Percentiles rank a stretch among this genome's conserved stretches.
Evolutionary conservation across 2,888 invertebrate genomes (phyloP).

Genomic region (Leucoma salicis): DNA sequence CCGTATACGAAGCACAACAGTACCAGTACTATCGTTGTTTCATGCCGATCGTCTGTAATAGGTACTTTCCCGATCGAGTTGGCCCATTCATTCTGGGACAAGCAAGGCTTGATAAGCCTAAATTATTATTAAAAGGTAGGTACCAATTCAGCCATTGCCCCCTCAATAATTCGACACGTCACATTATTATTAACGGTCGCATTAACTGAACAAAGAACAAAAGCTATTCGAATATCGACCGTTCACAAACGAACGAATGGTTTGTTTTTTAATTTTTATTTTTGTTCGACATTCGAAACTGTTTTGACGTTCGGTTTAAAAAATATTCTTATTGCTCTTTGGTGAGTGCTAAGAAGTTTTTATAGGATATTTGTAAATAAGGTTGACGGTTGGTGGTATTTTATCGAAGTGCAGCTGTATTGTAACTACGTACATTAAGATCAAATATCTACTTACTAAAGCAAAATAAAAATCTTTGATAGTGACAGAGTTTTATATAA

Average conservation of each 20-base stretch:
- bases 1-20: no score
- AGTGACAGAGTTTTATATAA: no score
- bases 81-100: no score
- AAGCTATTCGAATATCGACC: conserved; percentile 57
- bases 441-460: no score
- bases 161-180: conserved; percentile 31
- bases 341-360: conserved; percentile 12
- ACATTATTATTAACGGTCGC: conserved; percentile 47
- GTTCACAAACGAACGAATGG: conserved; percentile 53
- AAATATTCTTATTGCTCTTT: conserved; percentile 29
- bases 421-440: not conserved
- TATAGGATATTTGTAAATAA: conserved; percentile 14
- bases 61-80: no score
- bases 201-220: conserved; percentile 63
- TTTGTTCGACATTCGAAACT: conserved; percentile 52
- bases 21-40: no score
- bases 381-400: conserved; percentile 1
- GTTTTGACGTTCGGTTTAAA: conserved; percentile 54
- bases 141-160: conserved; percentile 3
- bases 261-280: conserved; percentile 37
- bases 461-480: no score
- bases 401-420: not conserved
- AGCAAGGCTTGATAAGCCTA: no score
- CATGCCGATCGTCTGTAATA: no score
- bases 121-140: no score